Conservation (phyloP, 1,140 invertebrate genomes). For the Zelostemma sp. region DNA sequence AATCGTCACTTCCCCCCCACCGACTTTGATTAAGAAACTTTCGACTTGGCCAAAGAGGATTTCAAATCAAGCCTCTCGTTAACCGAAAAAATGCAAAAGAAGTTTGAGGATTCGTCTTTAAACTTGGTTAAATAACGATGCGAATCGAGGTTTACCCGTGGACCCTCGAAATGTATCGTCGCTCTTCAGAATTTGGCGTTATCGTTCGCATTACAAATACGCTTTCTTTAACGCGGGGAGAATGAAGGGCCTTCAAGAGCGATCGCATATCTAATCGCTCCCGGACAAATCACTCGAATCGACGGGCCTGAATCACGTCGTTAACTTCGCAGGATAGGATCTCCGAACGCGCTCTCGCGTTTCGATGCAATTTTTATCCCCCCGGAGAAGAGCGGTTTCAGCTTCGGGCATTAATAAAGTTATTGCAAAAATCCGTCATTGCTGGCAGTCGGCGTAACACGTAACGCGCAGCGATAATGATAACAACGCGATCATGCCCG, state of each 20-base stretch:
- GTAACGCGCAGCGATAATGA: conserved; percentile 12
- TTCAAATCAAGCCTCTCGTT: no score
- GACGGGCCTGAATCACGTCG: conserved; percentile 36
- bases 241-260: conserved; percentile 17
- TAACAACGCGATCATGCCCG: conserved; percentile 16
- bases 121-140: no score
- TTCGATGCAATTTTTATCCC: no score
- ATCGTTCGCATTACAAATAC: conserved; percentile 22
- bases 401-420: not conserved
- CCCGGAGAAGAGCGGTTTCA: no score
- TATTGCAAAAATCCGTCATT: not conserved
- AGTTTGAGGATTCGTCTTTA: no score
- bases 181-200: conserved; percentile 2
- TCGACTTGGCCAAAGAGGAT: no score
- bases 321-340: conserved; percentile 24
- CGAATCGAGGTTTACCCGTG: no score
- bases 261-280: conserved; percentile 45
- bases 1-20: conserved; percentile 18
- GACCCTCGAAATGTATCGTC: not conserved
- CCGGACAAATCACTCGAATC: conserved; percentile 43
- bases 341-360: conserved; percentile 24
- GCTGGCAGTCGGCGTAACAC: not conserved
- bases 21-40: no score
- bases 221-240: conserved; percentile 23
- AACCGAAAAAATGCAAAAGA: no score